Conservation (phyloP, 2,888 invertebrate genomes). For the Lasioglossum calceatum region DNA sequence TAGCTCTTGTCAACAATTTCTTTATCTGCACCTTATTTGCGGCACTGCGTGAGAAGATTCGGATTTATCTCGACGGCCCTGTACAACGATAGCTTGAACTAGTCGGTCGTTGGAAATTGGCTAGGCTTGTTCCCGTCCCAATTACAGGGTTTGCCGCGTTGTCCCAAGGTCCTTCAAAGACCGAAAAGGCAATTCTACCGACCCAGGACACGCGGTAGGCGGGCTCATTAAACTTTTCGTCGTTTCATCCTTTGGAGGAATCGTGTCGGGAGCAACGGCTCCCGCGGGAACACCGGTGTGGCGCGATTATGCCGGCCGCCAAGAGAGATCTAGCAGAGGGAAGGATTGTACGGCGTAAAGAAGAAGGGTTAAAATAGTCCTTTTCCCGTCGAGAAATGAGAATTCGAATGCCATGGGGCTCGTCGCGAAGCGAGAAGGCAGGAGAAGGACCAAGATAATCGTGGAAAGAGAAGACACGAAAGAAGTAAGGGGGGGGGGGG, state of each 20-base stretch:
- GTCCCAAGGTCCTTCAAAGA: conserved; percentile 34
- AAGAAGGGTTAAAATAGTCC: conserved; percentile 76
- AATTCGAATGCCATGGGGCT: conserved; percentile 67
- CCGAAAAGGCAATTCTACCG: conserved; percentile 55
- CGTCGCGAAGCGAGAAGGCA: conserved; percentile 11
- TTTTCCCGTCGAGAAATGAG: conserved; percentile 51
- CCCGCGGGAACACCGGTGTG: conserved; percentile 73
- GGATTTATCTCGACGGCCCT: neutral
- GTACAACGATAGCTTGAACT: no score
- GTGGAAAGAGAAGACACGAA: neutral
- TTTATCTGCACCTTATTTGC: no score
- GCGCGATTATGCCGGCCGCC: conserved; percentile 70
- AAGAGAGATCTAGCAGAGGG: conserved; percentile 56
- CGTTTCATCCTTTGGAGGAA: conserved; percentile 78
- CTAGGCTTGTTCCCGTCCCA: neutral
- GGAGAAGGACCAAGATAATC: neutral
- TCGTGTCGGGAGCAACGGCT: conserved; percentile 73
- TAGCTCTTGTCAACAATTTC: no score
- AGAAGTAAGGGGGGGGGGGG: neutral
- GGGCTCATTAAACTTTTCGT: conserved; percentile 82
- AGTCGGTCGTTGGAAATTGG: neutral
- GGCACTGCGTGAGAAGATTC: neutral
- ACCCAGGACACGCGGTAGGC: conserved; percentile 64
- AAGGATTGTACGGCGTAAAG: conserved; percentile 76
- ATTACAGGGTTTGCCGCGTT: neutral